These are phyloP conservation scores for Paracyclopina nana DNA, from an alignment of 1,140 invertebrate species.

Conservation along the genomic window DNA sequence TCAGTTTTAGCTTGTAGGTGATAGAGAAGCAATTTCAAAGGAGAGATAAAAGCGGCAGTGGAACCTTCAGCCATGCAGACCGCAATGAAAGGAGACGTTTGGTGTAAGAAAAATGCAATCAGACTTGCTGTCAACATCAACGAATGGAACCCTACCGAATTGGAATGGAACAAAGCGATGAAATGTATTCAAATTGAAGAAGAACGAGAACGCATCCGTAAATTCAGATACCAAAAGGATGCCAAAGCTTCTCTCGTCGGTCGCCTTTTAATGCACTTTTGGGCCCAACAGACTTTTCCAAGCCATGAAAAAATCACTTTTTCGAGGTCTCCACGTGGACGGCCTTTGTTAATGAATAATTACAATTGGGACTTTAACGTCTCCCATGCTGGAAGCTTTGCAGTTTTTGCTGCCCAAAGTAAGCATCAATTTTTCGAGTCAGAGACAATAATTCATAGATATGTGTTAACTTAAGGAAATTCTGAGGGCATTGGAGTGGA, in stretches of 20 bases:
- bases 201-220: neutral
- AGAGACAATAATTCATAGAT: neutral
- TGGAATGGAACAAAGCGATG: too few species aligned
- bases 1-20: too few species aligned
- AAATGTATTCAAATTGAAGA: too few species aligned
- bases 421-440: neutral
- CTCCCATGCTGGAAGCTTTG: neutral
- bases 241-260: constrained; percentile 5
- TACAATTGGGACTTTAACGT: neutral
- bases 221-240: constrained; percentile 10
- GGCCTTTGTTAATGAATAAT: neutral
- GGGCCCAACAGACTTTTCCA: neutral
- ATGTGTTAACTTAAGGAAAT: neutral
- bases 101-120: too few species aligned
- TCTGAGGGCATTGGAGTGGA: neutral
- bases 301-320: neutral
- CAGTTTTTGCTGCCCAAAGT: neutral
- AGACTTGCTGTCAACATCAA: too few species aligned
- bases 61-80: too few species aligned
- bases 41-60: neutral
- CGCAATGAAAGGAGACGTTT: too few species aligned
- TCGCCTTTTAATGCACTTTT: neutral
- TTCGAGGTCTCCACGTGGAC: neutral
- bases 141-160: too few species aligned
- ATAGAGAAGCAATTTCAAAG: constrained; percentile 2